Percentiles rank a stretch among this genome's conserved stretches.
These are phyloP conservation scores for Ceriagrion tenellum DNA, from an alignment of 2,888 invertebrate species.

Conservation along the genomic window DNA sequence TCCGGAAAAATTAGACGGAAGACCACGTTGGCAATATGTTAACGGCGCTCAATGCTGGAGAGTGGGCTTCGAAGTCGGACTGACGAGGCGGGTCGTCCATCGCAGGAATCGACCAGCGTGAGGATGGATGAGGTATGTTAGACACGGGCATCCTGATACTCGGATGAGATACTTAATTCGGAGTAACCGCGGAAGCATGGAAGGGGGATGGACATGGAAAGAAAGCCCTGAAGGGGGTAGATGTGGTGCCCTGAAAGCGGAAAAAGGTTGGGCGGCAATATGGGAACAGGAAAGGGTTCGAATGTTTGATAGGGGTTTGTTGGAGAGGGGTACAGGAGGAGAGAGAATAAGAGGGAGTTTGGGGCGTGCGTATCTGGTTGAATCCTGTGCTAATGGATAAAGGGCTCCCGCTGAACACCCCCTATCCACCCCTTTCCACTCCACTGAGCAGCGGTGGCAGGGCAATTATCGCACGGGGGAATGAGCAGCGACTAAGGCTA, in stretches of 20 bases:
- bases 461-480: background rate
- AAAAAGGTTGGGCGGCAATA: too few relatives aligned
- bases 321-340: background rate
- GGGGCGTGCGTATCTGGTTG: background rate
- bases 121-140: too few relatives aligned
- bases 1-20: too few relatives aligned
- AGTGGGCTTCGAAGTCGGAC: too few relatives aligned
- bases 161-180: too few relatives aligned
- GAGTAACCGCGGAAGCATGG: background rate
- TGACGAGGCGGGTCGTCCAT: too few relatives aligned
- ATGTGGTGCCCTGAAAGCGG: background rate
- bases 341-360: background rate
- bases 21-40: too few relatives aligned
- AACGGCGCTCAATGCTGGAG: too few relatives aligned
- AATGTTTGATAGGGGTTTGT: background rate
- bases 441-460: constrained; percentile 16
- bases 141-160: too few relatives aligned
- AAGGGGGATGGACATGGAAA: background rate
- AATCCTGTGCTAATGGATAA: constrained; percentile 34
- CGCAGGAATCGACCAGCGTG: too few relatives aligned
- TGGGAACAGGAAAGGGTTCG: background rate
- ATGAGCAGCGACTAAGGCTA: background rate
- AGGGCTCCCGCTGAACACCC: too few relatives aligned
- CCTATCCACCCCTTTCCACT: background rate
- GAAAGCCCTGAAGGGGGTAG: background rate